Conservation (phyloP, 2,888 invertebrate genomes). For the Embidobia sp. region DNA sequence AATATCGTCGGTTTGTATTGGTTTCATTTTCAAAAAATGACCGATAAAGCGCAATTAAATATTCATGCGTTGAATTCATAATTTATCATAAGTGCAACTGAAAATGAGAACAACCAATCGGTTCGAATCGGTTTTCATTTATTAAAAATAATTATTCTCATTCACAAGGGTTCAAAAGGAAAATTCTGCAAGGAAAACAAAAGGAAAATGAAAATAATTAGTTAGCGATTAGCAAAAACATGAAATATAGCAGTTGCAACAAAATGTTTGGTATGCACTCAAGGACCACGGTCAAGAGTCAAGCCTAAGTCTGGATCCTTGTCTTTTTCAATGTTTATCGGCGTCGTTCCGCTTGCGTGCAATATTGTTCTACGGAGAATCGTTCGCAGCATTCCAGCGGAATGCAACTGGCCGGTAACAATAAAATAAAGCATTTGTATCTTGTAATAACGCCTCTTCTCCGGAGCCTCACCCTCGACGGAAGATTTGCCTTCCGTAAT, state of each 20-base stretch:
- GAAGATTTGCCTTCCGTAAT: slow-evolving; percentile 72
- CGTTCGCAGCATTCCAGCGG: slow-evolving; percentile 71
- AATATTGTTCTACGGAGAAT: slow-evolving; percentile 72
- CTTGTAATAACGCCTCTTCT: slow-evolving; percentile 75
- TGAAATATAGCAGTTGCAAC: slow-evolving; percentile 66
- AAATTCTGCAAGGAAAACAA: too few relatives aligned
- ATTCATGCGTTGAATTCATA: too few relatives aligned
- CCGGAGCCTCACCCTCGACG: slow-evolving; percentile 56
- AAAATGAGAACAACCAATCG: too few relatives aligned
- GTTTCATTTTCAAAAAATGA: too few relatives aligned
- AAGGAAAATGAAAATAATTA: too few relatives aligned
- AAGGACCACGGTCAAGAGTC: slow-evolving; percentile 66
- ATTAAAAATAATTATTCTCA: too few relatives aligned
- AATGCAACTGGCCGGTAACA: slow-evolving; percentile 73
- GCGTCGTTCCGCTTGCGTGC: slow-evolving; percentile 42
- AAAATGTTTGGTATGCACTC: slow-evolving; percentile 69
- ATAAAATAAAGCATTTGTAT: slow-evolving; percentile 79
- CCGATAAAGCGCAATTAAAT: too few relatives aligned
- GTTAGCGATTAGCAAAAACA: too few relatives aligned
- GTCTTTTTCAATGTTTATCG: slow-evolving; percentile 50
- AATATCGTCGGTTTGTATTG: too few relatives aligned
- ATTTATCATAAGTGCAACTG: too few relatives aligned
- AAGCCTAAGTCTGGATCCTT: slow-evolving; percentile 58
- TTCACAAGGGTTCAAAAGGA: too few relatives aligned
- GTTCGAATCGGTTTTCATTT: too few relatives aligned